Percentiles rank a stretch among this genome's conserved stretches.
Conservation (phyloP, 2,113 vertebrate genomes). For the Mustela nigripes region DNA sequence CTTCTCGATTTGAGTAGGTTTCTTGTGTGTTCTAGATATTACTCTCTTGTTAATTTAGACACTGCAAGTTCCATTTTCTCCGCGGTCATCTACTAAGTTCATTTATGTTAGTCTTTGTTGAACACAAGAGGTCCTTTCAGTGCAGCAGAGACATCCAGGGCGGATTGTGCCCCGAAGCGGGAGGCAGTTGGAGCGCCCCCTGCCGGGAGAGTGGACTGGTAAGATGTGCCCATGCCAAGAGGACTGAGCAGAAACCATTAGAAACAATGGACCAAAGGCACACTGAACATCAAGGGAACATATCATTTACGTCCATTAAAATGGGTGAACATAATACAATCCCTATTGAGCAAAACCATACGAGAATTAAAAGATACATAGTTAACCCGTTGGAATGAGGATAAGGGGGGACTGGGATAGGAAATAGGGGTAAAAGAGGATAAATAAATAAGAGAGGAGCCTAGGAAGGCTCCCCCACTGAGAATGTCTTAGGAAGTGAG, state of each 20-base stretch:
- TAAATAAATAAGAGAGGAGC: neutral
- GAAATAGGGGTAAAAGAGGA: neutral
- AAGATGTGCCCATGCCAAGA: neutral
- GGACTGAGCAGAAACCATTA: neutral
- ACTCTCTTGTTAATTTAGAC: neutral
- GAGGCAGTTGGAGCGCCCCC: neutral
- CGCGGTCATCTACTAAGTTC: neutral
- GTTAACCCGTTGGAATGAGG: neutral
- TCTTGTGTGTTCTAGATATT: neutral
- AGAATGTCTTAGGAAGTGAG: neutral
- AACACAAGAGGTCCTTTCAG: neutral
- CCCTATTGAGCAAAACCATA: conserved; percentile 14
- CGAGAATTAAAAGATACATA: neutral
- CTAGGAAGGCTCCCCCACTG: neutral
- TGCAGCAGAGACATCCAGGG: neutral
- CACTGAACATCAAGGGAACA: neutral
- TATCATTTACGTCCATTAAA: neutral
- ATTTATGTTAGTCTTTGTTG: neutral
- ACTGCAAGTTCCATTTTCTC: neutral
- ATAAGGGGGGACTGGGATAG: neutral
- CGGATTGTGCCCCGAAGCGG: neutral
- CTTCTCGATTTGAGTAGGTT: neutral
- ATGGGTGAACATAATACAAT: neutral
- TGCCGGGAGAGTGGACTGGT: neutral
- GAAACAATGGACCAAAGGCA: neutral